Evolutionary conservation across 2,797 vertebrate genomes (phyloP).

Genomic region (Pseudomugil gertrudae): DNA sequence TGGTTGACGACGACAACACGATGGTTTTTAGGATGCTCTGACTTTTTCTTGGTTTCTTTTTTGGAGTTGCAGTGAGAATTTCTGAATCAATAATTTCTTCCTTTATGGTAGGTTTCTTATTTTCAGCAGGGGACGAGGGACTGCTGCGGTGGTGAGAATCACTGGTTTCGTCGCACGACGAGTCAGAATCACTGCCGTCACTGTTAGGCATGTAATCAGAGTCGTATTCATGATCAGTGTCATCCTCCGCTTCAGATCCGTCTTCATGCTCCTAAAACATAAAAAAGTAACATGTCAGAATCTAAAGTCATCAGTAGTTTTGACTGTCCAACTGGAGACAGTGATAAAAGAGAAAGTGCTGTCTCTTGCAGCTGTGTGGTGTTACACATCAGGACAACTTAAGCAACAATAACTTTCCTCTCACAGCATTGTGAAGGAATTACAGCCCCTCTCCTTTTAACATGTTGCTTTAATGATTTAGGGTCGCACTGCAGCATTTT

Average conservation of each 20-base stretch:
- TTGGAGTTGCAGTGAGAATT: not conserved
- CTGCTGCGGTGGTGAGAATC: constrained; percentile 22
- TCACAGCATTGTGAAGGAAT: not conserved
- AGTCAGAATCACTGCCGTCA: constrained; percentile 38
- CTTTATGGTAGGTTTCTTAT: not conserved
- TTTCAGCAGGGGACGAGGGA: rapidly evolving
- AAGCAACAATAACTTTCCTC: too few relatives aligned
- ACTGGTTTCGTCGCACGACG: constrained; percentile 7
- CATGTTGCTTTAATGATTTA: not conserved
- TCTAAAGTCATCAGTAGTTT: not conserved
- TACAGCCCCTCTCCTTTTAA: too few relatives aligned
- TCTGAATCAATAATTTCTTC: not conserved
- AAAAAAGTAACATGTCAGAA: not conserved
- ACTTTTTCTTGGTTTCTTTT: not conserved
- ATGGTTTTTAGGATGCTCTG: constrained; percentile 6
- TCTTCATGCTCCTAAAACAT: constrained; percentile 36
- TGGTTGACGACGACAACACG: constrained; percentile 12
- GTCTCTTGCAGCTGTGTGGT: too few relatives aligned
- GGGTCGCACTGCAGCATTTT: not conserved
- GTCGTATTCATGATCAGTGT: constrained; percentile 3
- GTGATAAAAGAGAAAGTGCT: not conserved
- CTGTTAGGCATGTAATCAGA: constrained; percentile 22
- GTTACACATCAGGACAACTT: too few relatives aligned
- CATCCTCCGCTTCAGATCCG: constrained; percentile 3
- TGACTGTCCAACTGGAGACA: not conserved